Base-by-base conservation (phyloP, 2,888 invertebrate species). In the Cyclophora albipunctata region DNA sequence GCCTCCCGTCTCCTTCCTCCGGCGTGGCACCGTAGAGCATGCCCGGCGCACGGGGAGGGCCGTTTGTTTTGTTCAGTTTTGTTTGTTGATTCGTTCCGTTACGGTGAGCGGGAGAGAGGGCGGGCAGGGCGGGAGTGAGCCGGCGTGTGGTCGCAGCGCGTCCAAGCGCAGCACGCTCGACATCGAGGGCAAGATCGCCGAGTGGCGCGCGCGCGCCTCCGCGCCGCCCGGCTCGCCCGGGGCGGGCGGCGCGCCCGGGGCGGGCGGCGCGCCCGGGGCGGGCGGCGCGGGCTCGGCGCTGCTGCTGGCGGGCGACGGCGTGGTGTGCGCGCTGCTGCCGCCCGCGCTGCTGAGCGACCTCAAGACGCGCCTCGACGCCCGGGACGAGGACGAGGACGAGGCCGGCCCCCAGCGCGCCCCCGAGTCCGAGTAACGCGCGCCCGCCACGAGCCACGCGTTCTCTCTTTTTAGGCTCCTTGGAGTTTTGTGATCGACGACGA, bases 141-240 rank as follows among this genome's bases (percentile, higher is more conserved):
- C 37, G 37, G 51, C 34, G 41, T 48, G 59, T 56, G 55, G 43
- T 43, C 58, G 66, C 66, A 85, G 87, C 67, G 87, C 84, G 43
- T 86, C 85, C 55, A 87, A 86, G 73, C 84, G 86, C 67, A 85
- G 84, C 76, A 88, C 87, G 64, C 81, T 88, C 60, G 87, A 88
- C 82, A 83, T 88, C 82, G 87, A 88, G 76, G 87, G 86, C 63
- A 87, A 86, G 82, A 83, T 87, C 54, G 86, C 82, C 55, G 81
- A 81, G 79, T 85, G 85, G 86, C 80, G 84, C 64, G 73, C 69
- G 49, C 76, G 83, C 50, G 67, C 66, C 64, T 64, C 67, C 52
- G 64, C 75, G 51, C 61, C 67, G 52, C 62, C 64, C 43, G 57
- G 60, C 48, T 56, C 55, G 37, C 57, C 58, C 43, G 46, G 47